phyloP scores from a whole-genome alignment of 2,888 invertebrate genomes.

The Leptopilina drosophilae region DNA sequence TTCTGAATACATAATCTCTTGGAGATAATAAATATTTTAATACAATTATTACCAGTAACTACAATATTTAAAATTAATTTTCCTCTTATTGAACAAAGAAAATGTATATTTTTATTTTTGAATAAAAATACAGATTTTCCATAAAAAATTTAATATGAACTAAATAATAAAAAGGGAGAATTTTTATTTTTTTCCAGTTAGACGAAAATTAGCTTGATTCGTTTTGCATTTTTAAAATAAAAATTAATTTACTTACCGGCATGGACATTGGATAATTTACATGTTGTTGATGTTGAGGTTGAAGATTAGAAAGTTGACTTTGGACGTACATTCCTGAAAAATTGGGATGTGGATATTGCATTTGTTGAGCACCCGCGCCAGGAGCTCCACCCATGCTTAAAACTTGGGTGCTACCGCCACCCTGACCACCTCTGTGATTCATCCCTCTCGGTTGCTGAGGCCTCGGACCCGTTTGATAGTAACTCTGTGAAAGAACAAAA shows the following conservation, averaged over 20 bases:
- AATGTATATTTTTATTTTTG: too few relatives aligned
- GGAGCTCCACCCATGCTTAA: constrained; percentile 69
- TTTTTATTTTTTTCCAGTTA: too few relatives aligned
- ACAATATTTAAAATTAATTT: too few relatives aligned
- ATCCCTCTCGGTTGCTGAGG: constrained; percentile 69
- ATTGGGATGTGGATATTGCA: constrained; percentile 67
- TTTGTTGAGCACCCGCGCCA: constrained; percentile 68
- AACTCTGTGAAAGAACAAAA: constrained; percentile 56
- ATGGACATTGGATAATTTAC: constrained; percentile 67
- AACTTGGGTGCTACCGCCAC: constrained; percentile 65
- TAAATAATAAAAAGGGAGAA: too few relatives aligned
- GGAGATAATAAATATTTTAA: too few relatives aligned
- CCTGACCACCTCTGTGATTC: constrained; percentile 69
- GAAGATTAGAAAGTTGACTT: constrained; percentile 67
- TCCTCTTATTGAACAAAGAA: too few relatives aligned
- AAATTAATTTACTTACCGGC: constrained; percentile 58
- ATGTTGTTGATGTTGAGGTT: constrained; percentile 70
- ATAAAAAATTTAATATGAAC: too few relatives aligned
- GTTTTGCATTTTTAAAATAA: not conserved
- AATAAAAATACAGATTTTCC: too few relatives aligned
- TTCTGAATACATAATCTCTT: too few relatives aligned
- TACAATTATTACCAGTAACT: too few relatives aligned
- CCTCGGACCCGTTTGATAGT: constrained; percentile 66
- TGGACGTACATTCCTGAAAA: constrained; percentile 65
- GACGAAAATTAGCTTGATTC: not conserved